phyloP scores from a whole-genome alignment of 2,888 invertebrate species.

The Hyposoter dolosus region DNA sequence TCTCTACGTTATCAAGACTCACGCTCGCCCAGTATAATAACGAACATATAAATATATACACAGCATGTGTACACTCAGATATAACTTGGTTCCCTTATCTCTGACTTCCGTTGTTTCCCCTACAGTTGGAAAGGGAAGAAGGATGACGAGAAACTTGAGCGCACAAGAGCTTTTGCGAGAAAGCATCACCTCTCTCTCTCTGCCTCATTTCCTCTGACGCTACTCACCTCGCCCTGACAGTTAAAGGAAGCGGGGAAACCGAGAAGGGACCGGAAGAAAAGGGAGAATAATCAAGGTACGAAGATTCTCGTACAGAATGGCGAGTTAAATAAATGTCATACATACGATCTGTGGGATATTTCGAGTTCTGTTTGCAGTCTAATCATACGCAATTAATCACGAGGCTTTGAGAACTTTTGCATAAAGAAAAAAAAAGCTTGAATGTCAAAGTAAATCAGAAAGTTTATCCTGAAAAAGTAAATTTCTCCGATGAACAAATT shows the following conservation, averaged over 20 bases:
- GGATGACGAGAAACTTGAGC: conserved; percentile 49
- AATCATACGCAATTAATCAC: background rate
- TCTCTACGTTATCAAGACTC: conserved; percentile 50
- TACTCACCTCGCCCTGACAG: conserved; percentile 21
- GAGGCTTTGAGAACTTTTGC: background rate
- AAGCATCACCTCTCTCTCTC: conserved; percentile 19
- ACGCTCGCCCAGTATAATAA: conserved; percentile 16
- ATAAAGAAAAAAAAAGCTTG: background rate
- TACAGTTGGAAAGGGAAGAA: conserved; percentile 32
- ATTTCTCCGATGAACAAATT: too few relatives aligned
- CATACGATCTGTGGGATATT: background rate
- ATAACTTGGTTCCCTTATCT: conserved; percentile 63
- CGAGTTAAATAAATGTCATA: conserved; percentile 27
- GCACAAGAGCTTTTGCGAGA: conserved; percentile 24
- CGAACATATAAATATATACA: conserved; percentile 35
- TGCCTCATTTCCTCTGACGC: background rate
- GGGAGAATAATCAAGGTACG: conserved; percentile 38
- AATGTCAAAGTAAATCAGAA: background rate
- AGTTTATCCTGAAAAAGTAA: background rate
- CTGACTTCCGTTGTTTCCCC: conserved; percentile 58
- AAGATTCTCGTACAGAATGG: conserved; percentile 21
- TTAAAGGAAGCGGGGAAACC: conserved; percentile 27
- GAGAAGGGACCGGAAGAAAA: conserved; percentile 26
- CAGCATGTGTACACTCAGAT: conserved; percentile 29
- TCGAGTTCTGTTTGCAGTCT: background rate